These are phyloP conservation scores for Glyptemys insculpta DNA, from an alignment of 2,797 vertebrate genomes.

Conservation along the genomic window DNA sequence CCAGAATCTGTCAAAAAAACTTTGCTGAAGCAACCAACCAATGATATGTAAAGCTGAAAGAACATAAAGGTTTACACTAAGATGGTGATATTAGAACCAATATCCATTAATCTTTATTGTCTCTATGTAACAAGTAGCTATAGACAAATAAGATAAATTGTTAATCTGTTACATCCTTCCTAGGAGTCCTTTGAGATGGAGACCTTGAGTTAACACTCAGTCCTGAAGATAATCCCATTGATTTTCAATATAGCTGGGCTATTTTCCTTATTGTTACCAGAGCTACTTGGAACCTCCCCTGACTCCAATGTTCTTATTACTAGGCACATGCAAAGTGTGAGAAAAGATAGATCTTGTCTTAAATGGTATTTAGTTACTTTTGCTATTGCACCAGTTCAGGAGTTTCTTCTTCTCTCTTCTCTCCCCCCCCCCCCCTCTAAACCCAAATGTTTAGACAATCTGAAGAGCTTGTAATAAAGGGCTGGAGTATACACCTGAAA, in stretches of 20 bases:
- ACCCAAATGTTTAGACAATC: not conserved
- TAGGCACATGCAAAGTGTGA: not conserved
- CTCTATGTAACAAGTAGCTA: not conserved
- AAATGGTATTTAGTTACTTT: not conserved
- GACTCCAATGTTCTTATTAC: not conserved
- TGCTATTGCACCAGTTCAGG: not conserved
- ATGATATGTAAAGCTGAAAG: not conserved
- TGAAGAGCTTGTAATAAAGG: not conserved
- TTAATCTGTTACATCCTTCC: not conserved
- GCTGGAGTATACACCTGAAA: not conserved
- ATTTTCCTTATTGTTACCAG: not conserved
- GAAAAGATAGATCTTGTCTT: not conserved
- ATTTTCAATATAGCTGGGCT: not conserved
- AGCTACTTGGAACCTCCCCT: fast-evolving
- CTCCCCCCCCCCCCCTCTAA: not conserved
- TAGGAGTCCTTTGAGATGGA: not conserved
- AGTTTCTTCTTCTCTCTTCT: not conserved
- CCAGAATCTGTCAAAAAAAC: not conserved
- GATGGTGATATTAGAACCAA: not conserved
- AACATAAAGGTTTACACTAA: not conserved
- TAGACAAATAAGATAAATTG: not conserved
- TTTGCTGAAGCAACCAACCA: not conserved
- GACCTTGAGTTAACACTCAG: not conserved
- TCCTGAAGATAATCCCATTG: not conserved
- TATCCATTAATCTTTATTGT: not conserved